These are phyloP conservation scores for Bursaphelenchus okinawaensis DNA, from an alignment of 2,888 invertebrate species.

Conservation along the genomic window DNA sequence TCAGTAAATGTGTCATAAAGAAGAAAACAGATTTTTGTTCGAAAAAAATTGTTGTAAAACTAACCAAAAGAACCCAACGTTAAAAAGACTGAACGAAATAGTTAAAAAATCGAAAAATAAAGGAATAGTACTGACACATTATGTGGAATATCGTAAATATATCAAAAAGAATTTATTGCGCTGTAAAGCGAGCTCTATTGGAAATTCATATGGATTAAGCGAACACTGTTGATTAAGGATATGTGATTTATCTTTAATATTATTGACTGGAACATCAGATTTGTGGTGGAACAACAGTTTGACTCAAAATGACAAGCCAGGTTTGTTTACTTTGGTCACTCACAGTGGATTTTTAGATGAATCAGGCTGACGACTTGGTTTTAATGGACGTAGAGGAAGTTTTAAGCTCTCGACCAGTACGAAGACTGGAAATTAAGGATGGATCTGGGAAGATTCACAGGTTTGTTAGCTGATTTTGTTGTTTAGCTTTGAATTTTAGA, in stretches of 20 bases:
- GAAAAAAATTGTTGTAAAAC: too few species aligned
- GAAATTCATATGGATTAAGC: not conserved
- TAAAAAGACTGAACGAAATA: too few species aligned
- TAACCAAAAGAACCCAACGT: too few species aligned
- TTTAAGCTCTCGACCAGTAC: conserved; percentile 28
- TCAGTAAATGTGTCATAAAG: too few species aligned
- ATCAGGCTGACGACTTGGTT: conserved; percentile 24
- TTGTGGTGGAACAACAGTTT: too few species aligned
- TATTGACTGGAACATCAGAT: too few species aligned
- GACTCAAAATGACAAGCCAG: not conserved
- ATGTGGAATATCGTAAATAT: not conserved
- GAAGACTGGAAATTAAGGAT: conserved; percentile 25
- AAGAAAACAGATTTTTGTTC: too few species aligned
- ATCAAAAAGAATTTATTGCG: not conserved
- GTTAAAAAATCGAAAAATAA: too few species aligned
- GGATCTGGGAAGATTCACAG: conserved; percentile 19
- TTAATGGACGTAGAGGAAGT: conserved; percentile 38
- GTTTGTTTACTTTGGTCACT: not conserved
- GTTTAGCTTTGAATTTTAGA: conserved; percentile 19
- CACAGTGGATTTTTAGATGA: not conserved
- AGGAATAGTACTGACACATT: not conserved
- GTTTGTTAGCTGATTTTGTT: conserved; percentile 5
- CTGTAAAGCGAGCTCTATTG: not conserved
- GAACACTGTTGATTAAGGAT: not conserved
- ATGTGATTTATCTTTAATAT: not conserved